Percentiles rank a stretch among this genome's conserved stretches.
phyloP scores from a whole-genome alignment of 1,140 invertebrate species.

The Halictus rubicundus region DNA sequence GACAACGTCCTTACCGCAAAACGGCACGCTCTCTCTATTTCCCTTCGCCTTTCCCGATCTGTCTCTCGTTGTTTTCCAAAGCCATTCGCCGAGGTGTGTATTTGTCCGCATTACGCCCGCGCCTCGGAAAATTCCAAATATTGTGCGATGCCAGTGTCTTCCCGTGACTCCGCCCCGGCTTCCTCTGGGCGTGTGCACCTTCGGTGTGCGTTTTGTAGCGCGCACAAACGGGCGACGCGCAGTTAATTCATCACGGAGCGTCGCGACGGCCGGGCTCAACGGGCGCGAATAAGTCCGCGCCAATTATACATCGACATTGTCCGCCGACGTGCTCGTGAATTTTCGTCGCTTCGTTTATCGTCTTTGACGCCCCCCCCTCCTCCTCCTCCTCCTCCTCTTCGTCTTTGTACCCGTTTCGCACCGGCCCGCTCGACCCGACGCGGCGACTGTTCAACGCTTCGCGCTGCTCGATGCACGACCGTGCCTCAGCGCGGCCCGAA shows the following conservation, averaged over 20 bases:
- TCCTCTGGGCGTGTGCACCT: no score
- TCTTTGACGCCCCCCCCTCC: neutral
- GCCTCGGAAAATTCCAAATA: slow-evolving; percentile 28
- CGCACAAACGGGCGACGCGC: neutral
- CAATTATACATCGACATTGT: slow-evolving; percentile 6
- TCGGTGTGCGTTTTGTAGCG: neutral
- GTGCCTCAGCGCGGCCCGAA: neutral
- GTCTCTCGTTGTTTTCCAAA: slow-evolving; percentile 8
- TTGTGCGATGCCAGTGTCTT: neutral
- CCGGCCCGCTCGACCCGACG: neutral
- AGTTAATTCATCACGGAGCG: slow-evolving; percentile 11
- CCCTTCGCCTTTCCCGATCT: no score
- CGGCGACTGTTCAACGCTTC: slow-evolving; percentile 4
- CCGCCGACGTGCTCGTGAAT: neutral
- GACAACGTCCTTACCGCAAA: slow-evolving; percentile 22
- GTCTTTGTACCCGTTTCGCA: neutral
- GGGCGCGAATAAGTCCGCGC: neutral
- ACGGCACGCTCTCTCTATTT: neutral
- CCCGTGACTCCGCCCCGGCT: neutral
- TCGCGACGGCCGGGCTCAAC: neutral
- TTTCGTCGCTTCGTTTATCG: neutral
- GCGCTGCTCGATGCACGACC: neutral
- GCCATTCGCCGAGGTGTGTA: slow-evolving; percentile 12
- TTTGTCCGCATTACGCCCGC: slow-evolving; percentile 1
- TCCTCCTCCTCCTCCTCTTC: no score